phyloP scores from a whole-genome alignment of 2,888 invertebrate genomes.

The Chymomyza fuscimana region DNA sequence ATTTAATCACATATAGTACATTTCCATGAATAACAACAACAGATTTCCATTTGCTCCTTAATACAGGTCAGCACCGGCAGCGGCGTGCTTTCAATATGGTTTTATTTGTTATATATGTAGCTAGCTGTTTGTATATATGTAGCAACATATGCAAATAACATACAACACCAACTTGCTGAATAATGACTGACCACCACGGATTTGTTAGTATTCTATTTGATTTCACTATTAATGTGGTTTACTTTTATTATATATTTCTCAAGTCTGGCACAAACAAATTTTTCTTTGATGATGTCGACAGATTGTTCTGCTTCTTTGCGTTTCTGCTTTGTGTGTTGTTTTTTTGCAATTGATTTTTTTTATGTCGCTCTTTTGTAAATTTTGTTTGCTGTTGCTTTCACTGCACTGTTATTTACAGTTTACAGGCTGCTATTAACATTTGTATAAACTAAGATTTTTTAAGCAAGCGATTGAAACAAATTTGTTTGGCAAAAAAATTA shows the following conservation, averaged over 20 bases:
- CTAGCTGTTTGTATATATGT: not conserved
- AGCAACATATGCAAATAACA: not conserved
- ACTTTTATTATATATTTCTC: not conserved
- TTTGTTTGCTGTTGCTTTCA: not conserved
- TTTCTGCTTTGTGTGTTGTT: conserved; percentile 1
- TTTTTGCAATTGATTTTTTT: conserved; percentile 12
- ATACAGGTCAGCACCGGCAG: not conserved
- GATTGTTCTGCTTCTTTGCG: conserved; percentile 11
- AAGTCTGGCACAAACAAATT: conserved; percentile 11
- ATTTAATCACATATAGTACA: not conserved
- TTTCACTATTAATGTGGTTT: not conserved
- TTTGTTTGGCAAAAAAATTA: not conserved
- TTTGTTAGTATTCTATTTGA: not conserved
- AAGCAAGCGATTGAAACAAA: not conserved
- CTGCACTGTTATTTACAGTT: not conserved
- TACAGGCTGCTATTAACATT: not conserved
- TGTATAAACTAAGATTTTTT: too few relatives aligned
- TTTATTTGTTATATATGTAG: not conserved
- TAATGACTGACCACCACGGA: not conserved
- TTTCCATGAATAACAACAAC: not conserved
- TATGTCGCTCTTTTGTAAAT: not conserved
- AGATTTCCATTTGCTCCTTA: not conserved
- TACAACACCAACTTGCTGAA: not conserved
- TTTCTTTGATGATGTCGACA: conserved; percentile 18
- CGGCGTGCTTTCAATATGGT: not conserved